phyloP scores from a whole-genome alignment of 2,113 vertebrate species.

The Melanerpes formicivorus region DNA sequence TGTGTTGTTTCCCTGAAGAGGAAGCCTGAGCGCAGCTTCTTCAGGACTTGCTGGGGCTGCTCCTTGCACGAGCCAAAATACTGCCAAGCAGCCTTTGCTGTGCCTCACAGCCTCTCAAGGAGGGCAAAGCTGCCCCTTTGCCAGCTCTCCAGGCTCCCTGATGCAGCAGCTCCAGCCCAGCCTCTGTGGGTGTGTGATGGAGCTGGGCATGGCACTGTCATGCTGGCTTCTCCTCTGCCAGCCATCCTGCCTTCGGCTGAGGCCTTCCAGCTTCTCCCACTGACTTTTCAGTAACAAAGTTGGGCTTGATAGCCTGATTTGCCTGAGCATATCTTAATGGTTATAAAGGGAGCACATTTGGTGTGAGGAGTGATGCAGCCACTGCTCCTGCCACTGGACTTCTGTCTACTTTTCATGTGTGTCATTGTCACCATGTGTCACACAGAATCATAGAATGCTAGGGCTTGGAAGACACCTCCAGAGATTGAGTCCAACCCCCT shows the following conservation, averaged over 20 bases:
- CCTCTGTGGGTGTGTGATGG: neutral
- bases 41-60: neutral
- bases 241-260: neutral
- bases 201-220: neutral
- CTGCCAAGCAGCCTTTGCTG: neutral
- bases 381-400: neutral
- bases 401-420: neutral
- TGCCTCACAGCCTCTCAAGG: neutral
- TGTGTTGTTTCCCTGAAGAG: neutral
- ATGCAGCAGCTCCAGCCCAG: neutral
- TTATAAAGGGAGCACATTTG: neutral
- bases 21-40: constrained; percentile 13
- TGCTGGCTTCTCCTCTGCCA: neutral
- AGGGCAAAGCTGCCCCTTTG: neutral
- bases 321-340: neutral
- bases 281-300: neutral
- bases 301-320: neutral
- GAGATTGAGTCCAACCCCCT: too few species aligned
- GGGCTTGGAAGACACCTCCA: too few species aligned
- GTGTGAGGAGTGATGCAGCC: neutral
- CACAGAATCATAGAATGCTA: too few species aligned
- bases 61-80: constrained; percentile 24
- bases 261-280: neutral
- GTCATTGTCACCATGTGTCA: neutral
- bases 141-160: constrained; percentile 9